Evolutionary conservation across 2,113 vertebrate species (phyloP), one percentile per base, ranked within the genome.

Genomic region (Proterorhinus semilunaris): DNA sequence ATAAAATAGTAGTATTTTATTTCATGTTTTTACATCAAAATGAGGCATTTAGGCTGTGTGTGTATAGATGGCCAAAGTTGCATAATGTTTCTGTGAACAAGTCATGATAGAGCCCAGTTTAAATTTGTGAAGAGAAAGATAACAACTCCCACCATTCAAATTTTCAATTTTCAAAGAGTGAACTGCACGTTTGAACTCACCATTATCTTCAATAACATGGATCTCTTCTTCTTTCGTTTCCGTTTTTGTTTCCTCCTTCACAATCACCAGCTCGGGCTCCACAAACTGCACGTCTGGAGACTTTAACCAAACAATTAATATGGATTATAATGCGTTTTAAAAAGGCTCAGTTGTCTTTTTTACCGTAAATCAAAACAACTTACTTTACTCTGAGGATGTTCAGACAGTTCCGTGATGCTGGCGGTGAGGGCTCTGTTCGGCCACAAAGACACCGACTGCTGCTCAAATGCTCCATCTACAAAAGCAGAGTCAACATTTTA

Each of bases 191-290:
- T 44, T 51, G 52, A n/a, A 77, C 91, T 88, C 61, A 92, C 91
- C 88, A 50, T 89, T 83, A 49, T 88, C 90, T 75, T 86, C 66
- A 17, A 88, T 85, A 3, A 87, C 75, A 0, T 82, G 53, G n/a
- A 82, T 62, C 1, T 85, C 84, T 15, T 81, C 82, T 50, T 73
- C 76, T 0, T n/a, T 42, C 47, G 81, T 81, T 43, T 69, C 74
- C 4, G 36, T 45, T 3, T 2, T 50, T 51, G 71, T 83, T 82
- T 92, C 91, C 54, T 89, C 83, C 69, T 93, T 93, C 44, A 93
- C 87, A 50, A 87, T 57, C n/a, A 85, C 10, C 0, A 49, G 44
- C 6, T 86, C 75, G 3, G 83, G 50, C 65, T 86, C 85, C 67
- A 89, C 75, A 71, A 91, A 65, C 62, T 85, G 77, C 48, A 87